Percentiles rank a stretch among this genome's conserved stretches.
Evolutionary conservation across 23 tunicate genomes (phyloP).

Genomic region (Clavelina lepadiformis): DNA sequence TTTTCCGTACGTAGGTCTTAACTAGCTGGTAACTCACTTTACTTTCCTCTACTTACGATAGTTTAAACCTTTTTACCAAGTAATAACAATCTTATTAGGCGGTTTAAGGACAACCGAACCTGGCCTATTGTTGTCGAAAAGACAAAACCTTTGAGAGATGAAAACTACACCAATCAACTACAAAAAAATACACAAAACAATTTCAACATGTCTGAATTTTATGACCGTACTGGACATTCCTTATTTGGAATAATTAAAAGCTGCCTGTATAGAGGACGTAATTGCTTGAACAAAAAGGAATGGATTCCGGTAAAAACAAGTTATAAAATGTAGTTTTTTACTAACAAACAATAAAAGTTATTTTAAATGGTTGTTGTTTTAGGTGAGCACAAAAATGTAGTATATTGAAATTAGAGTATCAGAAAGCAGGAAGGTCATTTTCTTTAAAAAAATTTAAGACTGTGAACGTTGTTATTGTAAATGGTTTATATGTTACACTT

Average conservation of each 20-base stretch:
- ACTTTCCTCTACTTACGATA: too few species aligned
- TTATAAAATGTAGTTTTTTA: not conserved
- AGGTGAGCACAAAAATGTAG: too few species aligned
- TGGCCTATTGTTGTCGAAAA: slow-evolving; percentile 37
- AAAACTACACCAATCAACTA: slow-evolving; percentile 23
- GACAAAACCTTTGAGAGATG: slow-evolving; percentile 22
- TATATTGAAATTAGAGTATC: too few species aligned
- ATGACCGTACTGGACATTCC: slow-evolving; percentile 66
- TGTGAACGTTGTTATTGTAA: too few species aligned
- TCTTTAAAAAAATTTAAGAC: too few species aligned
- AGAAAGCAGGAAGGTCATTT: too few species aligned
- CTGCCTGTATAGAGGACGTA: slow-evolving; percentile 49
- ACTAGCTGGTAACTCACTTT: too few species aligned
- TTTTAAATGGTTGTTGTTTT: not conserved
- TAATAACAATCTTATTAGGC: too few species aligned
- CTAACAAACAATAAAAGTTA: not conserved
- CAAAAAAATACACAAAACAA: not conserved
- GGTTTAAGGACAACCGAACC: slow-evolving; percentile 38
- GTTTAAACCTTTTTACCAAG: too few species aligned
- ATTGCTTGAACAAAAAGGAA: slow-evolving; percentile 3
- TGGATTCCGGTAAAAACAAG: slow-evolving; percentile 52
- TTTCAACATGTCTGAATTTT: slow-evolving; percentile 80
- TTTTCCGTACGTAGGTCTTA: too few species aligned
- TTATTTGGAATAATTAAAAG: slow-evolving; percentile 32
- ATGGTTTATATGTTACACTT: too few species aligned